Evolutionary conservation across 2,113 vertebrate species (phyloP).

Genomic region (Tiliqua scincoides): DNA sequence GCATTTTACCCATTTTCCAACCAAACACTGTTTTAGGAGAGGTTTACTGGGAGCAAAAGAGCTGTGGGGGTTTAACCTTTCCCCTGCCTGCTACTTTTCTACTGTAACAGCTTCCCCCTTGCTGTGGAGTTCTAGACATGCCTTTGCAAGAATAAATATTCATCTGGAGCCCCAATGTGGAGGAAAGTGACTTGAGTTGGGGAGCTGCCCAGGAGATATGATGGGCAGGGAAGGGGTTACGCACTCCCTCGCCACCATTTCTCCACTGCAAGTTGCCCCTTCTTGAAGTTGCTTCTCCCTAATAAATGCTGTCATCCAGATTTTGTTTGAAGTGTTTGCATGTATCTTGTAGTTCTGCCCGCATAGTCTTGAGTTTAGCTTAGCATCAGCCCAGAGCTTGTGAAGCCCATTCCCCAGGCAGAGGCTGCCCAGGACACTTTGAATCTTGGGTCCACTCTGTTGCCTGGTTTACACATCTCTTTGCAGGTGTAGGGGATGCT

Average conservation of each 20-base stretch:
- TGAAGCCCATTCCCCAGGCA: background rate
- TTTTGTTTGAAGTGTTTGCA: background rate
- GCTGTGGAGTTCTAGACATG: background rate
- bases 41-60: background rate
- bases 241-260: background rate
- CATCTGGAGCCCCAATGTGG: background rate
- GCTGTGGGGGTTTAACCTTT: background rate
- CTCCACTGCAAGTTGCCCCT: background rate
- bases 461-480: background rate
- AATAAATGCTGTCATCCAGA: too few relatives aligned
- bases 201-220: background rate
- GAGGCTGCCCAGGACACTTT: background rate
- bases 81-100: background rate
- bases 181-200: background rate
- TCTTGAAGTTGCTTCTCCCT: background rate
- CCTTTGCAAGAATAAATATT: background rate
- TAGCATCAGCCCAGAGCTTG: background rate
- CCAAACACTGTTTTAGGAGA: background rate
- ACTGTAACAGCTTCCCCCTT: background rate
- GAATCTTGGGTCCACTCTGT: background rate
- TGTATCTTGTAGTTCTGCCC: background rate
- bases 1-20: too few relatives aligned
- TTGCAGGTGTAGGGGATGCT: background rate
- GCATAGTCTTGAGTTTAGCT: background rate
- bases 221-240: background rate